Base-by-base conservation (phyloP, 2,888 invertebrate genomes). In the Synanthedon tipuliformis region DNA sequence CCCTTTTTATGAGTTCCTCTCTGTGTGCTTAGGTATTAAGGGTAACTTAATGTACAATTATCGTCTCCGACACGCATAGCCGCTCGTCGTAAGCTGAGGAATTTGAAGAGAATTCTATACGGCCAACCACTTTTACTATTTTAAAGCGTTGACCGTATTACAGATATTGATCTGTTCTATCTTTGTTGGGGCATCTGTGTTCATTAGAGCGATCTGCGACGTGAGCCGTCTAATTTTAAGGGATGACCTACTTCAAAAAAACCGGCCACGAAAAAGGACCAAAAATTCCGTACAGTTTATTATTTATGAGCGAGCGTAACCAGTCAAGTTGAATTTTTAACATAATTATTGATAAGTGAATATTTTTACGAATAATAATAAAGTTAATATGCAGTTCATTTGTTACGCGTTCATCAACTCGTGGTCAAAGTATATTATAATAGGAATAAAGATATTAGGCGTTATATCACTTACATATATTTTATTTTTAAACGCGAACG, bases 181-280 rank as follows among this genome's bases (percentile, higher is more conserved):
- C 69, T 78, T 74, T 73, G 72, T 72, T 56, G 61, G 64, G 59
- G 59, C 59, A 64, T 64, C 34, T 34, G 65, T 65, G 71, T 65
- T 75, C 63, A 75, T 71, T 66, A 72, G 70, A 59, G 64, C 55
- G 60, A 66, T 63, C 57, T 60, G 56, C 59, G 34, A 34, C 57
- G 61, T 61, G 61, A 61, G 61, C 66, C 68, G 67, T 68, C 75
- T 81, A 76, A 81, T 81, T 81, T 79, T 78, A 72, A 77, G 73
- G 74, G 72, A 71, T 76, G 82, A 78, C 77, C 81, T 72, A 75
- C 69, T 78, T 79, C 64, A 74, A 78, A 81, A 23, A 18, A 23
- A 76, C 70, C 73, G 71, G 69, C 75, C 71, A 67, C 70, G 70
- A 73, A 75, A 77, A 70, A 73, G 63, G 65, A 59, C 49, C 45